Conservation (phyloP, 2,888 invertebrate genomes). For the Acrocyrtus sp. region DNA sequence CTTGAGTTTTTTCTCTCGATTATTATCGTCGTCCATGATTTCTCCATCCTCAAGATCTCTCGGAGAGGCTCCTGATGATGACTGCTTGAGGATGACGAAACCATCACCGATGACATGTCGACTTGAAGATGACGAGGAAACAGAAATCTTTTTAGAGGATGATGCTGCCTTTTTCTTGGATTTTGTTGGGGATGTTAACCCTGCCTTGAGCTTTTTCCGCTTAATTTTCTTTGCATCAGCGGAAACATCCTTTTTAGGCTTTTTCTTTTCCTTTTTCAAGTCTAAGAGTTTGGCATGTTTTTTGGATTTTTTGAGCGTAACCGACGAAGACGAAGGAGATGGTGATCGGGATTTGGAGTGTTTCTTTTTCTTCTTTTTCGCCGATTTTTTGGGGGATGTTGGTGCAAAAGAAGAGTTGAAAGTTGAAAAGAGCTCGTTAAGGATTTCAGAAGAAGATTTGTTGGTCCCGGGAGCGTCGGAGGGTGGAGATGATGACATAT, state of each 20-base stretch:
- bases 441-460: constrained; percentile 82
- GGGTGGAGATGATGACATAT: too few species aligned
- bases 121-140: constrained; percentile 10
- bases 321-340: not conserved
- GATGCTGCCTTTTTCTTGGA: constrained; percentile 24
- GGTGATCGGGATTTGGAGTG: not conserved
- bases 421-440: constrained; percentile 77
- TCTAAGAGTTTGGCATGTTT: not conserved
- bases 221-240: constrained; percentile 43
- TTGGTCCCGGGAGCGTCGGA: not conserved
- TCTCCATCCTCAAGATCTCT: constrained; percentile 68
- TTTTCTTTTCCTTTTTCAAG: constrained; percentile 33
- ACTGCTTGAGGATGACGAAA: constrained; percentile 19
- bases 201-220: constrained; percentile 40
- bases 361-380: constrained; percentile 64
- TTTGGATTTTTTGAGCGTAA: not conserved
- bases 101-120: constrained; percentile 33
- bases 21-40: constrained; percentile 69
- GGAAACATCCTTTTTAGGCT: not conserved
- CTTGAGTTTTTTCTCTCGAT: constrained; percentile 78
- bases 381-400: constrained; percentile 60
- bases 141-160: constrained; percentile 12
- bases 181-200: constrained; percentile 11
- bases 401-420: constrained; percentile 63
- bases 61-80: not conserved